Percentiles rank a stretch among this genome's conserved stretches.
phyloP scores from a whole-genome alignment of 2,888 invertebrate species.

The Platycheirus rosarum region DNA sequence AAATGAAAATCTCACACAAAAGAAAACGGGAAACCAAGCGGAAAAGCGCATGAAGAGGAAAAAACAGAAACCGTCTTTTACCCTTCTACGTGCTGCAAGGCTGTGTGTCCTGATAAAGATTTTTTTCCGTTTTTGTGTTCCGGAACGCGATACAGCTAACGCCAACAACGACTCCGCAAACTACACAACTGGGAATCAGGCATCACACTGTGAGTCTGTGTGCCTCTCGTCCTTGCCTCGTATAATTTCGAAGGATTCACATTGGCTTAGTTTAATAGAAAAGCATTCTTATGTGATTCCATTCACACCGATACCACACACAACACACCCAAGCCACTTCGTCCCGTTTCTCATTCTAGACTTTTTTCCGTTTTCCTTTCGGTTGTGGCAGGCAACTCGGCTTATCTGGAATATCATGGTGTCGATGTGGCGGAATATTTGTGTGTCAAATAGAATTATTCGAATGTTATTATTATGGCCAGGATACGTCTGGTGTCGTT shows the following conservation, averaged over 20 bases:
- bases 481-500: slow-evolving; percentile 34
- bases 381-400: background rate
- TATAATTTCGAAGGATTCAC: background rate
- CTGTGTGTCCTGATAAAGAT: slow-evolving; percentile 38
- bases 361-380: slow-evolving; percentile 3
- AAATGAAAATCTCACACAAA: slow-evolving; percentile 40
- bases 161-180: slow-evolving; percentile 15
- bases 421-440: slow-evolving; percentile 38
- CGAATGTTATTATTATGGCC: slow-evolving; percentile 63
- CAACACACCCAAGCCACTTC: background rate
- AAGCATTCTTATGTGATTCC: slow-evolving; percentile 29
- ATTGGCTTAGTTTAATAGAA: slow-evolving; percentile 54
- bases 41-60: slow-evolving; percentile 11
- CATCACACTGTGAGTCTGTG: slow-evolving; percentile 10
- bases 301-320: background rate
- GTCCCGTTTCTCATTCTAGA: background rate
- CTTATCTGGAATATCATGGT: slow-evolving; percentile 13
- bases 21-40: slow-evolving; percentile 20
- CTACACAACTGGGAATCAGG: slow-evolving; percentile 43
- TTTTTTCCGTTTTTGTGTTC: slow-evolving; percentile 54
- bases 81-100: slow-evolving; percentile 14
- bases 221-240: background rate
- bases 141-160: slow-evolving; percentile 44
- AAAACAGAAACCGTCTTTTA: slow-evolving; percentile 30
- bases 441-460: slow-evolving; percentile 65